These are phyloP conservation scores for Oryzias dopingdopingensis DNA, from an alignment of 2,797 vertebrate genomes.

Conservation along the genomic window DNA sequence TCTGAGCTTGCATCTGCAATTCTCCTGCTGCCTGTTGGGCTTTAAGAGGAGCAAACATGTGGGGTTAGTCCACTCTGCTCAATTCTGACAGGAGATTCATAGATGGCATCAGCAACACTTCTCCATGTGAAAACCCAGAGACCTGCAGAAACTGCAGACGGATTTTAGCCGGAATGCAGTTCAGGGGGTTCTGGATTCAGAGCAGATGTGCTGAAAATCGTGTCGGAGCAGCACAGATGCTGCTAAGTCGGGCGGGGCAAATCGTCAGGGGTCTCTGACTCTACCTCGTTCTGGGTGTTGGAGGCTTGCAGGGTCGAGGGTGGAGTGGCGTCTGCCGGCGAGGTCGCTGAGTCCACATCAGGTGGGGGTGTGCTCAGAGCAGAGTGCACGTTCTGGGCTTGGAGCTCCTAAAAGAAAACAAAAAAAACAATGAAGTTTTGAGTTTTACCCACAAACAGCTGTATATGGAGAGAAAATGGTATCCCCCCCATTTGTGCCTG, in stretches of 20 bases:
- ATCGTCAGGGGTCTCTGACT: conserved; percentile 21
- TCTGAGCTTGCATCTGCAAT: conserved; percentile 66
- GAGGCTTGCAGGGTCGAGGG: conserved; percentile 50
- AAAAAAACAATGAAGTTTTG: background rate
- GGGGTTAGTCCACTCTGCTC: background rate
- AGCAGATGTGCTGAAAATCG: conserved; percentile 54
- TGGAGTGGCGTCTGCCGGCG: conserved; percentile 24
- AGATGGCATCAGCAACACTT: background rate
- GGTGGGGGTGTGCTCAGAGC: conserved; percentile 34
- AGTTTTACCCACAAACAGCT: background rate
- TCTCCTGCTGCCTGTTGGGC: conserved; percentile 53
- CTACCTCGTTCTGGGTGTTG: conserved; percentile 64
- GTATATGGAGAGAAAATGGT: too few relatives aligned
- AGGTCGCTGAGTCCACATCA: conserved; percentile 25
- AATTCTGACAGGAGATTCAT: conserved; percentile 2
- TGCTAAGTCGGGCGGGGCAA: conserved; percentile 11
- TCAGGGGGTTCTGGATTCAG: conserved; percentile 44
- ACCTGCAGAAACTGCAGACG: conserved; percentile 7
- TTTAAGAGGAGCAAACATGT: conserved; percentile 35
- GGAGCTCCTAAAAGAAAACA: conserved; percentile 74
- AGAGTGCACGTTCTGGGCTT: conserved; percentile 66
- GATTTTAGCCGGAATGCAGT: conserved; percentile 49
- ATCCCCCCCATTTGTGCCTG: too few relatives aligned
- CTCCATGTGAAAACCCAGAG: conserved; percentile 2
- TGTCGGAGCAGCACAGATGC: conserved; percentile 30